Percentiles rank a stretch among this genome's conserved stretches.
Evolutionary conservation across 2,797 vertebrate species (phyloP).

Genomic region (Anabacerthia variegaticeps): DNA sequence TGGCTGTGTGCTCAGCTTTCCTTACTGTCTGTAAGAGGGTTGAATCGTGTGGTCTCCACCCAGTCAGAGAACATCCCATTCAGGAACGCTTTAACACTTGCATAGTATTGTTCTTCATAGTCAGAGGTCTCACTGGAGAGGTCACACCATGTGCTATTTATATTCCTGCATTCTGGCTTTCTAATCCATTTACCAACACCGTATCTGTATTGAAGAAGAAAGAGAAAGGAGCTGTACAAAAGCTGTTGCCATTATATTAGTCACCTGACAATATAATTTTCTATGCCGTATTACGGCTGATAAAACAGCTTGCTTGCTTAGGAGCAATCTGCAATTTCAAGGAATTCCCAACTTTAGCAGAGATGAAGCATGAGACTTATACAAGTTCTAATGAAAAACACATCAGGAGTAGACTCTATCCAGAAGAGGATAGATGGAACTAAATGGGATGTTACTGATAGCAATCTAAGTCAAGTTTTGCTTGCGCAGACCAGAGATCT

Average conservation of each 20-base stretch:
- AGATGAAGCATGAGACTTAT: not conserved
- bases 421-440: not conserved
- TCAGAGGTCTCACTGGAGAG: constrained; percentile 77
- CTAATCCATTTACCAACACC: constrained; percentile 76
- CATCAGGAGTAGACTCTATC: not conserved
- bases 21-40: constrained; percentile 80
- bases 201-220: constrained; percentile 65
- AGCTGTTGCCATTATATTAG: not conserved
- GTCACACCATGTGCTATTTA: constrained; percentile 77
- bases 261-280: not conserved
- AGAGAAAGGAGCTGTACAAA: not conserved
- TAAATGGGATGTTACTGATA: not conserved
- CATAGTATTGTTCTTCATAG: constrained; percentile 74
- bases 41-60: constrained; percentile 73
- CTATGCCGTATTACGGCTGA: not conserved
- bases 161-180: constrained; percentile 73
- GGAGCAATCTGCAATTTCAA: not conserved
- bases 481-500: not conserved
- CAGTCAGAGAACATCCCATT: constrained; percentile 70
- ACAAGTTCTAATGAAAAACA: not conserved
- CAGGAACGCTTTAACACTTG: constrained; percentile 70
- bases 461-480: not conserved
- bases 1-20: not conserved
- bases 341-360: not conserved
- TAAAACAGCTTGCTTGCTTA: not conserved